Evolutionary conservation across 2,113 vertebrate species (phyloP).

Genomic region (Stomatorhinus ivindoensis): DNA sequence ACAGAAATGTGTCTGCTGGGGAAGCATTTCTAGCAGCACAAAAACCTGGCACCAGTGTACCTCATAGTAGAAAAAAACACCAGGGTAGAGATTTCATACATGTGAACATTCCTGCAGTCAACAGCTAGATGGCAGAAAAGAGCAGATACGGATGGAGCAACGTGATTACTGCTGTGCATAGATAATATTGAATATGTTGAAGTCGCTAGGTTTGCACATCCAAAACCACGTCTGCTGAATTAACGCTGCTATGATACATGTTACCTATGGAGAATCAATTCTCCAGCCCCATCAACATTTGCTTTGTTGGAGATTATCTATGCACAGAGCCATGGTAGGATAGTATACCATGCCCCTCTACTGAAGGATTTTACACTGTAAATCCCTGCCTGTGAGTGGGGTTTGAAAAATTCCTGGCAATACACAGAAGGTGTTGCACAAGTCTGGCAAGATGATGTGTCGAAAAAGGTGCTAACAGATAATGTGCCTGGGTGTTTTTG

Average conservation of each 20-base stretch:
- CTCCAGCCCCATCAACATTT: not conserved
- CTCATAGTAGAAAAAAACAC: not conserved
- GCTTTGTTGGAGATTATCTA: not conserved
- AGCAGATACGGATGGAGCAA: not conserved
- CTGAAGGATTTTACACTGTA: not conserved
- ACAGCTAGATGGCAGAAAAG: not conserved
- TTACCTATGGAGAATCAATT: not conserved
- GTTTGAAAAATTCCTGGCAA: not conserved
- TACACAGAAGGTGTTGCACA: not conserved
- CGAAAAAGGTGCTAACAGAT: not conserved
- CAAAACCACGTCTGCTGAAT: not conserved
- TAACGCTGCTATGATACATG: not conserved
- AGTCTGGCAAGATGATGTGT: not conserved
- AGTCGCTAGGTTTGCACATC: not conserved
- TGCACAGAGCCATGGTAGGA: not conserved
- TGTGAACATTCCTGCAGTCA: not conserved
- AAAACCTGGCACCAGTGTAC: not conserved
- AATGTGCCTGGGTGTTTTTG: not conserved
- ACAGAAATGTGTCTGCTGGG: not conserved
- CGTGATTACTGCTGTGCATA: not conserved
- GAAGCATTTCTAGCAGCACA: not conserved
- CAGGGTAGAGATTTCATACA: not conserved
- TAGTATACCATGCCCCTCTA: not conserved
- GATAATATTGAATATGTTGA: not conserved
- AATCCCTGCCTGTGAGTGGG: not conserved